Conservation (phyloP, 2,113 vertebrate species). For the Danionella cerebrum region DNA sequence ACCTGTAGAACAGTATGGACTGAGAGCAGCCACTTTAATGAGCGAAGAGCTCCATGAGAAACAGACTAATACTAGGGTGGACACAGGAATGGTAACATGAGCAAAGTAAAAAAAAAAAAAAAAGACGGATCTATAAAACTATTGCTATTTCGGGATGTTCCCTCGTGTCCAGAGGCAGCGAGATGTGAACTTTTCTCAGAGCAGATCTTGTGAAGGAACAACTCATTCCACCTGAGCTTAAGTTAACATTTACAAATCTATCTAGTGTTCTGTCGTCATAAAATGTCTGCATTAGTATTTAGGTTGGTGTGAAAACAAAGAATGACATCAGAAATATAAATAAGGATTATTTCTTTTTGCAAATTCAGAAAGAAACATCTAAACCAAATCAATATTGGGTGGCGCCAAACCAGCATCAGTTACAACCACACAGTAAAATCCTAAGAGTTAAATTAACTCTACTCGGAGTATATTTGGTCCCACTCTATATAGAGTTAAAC, state of each 20-base stretch:
- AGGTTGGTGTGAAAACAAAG: no score
- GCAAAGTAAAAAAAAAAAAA: conserved; percentile 22
- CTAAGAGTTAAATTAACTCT: no score
- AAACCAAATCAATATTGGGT: no score
- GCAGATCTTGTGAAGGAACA: background rate
- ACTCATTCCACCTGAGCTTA: background rate
- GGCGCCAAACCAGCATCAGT: no score
- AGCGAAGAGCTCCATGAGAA: background rate
- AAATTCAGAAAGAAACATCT: no score
- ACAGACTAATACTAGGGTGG: conserved; percentile 5
- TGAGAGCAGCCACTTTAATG: background rate
- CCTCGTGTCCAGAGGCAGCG: background rate
- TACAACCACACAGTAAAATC: no score
- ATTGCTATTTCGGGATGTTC: background rate
- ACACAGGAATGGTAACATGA: conserved; percentile 30
- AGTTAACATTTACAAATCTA: conserved; percentile 21
- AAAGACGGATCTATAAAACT: conserved; percentile 22
- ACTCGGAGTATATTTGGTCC: no score
- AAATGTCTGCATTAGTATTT: no score
- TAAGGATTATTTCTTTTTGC: no score
- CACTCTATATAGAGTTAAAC: no score
- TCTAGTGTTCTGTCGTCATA: background rate
- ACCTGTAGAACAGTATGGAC: background rate
- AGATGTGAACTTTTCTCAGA: background rate
- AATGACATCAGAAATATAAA: no score